Base-by-base conservation (phyloP, 2,113 vertebrate species). In the Corydoras maculifer region DNA sequence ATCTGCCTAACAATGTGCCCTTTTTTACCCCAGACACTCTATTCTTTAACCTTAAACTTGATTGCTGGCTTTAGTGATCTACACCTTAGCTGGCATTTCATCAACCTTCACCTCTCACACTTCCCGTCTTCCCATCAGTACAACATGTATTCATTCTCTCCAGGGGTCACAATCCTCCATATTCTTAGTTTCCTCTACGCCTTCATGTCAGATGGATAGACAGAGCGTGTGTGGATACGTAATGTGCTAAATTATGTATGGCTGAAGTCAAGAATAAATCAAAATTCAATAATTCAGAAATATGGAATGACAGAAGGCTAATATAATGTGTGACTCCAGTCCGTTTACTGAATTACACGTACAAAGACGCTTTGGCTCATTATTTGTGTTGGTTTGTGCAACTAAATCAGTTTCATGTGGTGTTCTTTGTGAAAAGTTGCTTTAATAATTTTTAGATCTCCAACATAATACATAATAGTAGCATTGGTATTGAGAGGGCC, bases 201-300 rank as follows among this genome's bases (percentile, higher is more conserved):
- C 13, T 10, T 53, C 51, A 53, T 14, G 57, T n/a, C 57, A 61
- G 49, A 12, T 18, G 43, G 58, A 64, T 53, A 51, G 51, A 73
- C 59, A 65, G 61, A 70, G 35, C 35, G 60, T 35, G 73, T 53
- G 60, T 68, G 63, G 11, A 51, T 70, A 55, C 59, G 62, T 75
- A 66, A 70, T 32, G 15, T 43, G 58, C 14, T 51, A 29, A 30
- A 75, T 51, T 65, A 65, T 70, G 55, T 66, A 50, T 55, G 51
- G 62, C 59, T 70, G 63, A 65, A 29, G 43, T 51, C 51, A 30
- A 65, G 62, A 5, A 13, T 53, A 53, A 53, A 53, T 53, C 51
- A 62, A 75, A 70, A 75, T 70, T 65, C 62, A 75, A 70, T 75
- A 60, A 70, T 50, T 60, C 53, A 25, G 53, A 58, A 58, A 64